Evolutionary conservation across 2,113 vertebrate species (phyloP).

Genomic region (Copsychus sechellarum): DNA sequence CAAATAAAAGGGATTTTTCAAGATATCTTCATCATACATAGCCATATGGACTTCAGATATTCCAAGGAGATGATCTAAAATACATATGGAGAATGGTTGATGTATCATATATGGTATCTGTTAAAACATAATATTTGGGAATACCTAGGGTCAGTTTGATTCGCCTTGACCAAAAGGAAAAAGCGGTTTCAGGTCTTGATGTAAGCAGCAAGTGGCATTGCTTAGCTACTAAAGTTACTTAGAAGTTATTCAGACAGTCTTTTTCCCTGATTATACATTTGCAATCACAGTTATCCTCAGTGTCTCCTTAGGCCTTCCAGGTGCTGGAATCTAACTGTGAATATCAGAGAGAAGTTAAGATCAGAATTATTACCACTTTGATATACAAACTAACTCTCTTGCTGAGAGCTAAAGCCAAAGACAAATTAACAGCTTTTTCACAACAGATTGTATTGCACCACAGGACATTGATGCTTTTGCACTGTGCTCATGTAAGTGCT

Average conservation of each 20-base stretch:
- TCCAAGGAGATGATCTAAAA: constrained; percentile 52
- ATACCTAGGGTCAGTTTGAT: neutral
- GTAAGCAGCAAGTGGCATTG: neutral
- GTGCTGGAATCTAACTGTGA: neutral
- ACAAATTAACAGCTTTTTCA: neutral
- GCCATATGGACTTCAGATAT: constrained; percentile 87
- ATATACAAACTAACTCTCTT: neutral
- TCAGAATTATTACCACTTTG: neutral
- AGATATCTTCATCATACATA: constrained; percentile 96
- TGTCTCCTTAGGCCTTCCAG: neutral
- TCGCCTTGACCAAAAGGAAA: neutral
- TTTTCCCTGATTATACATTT: neutral
- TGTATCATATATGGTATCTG: neutral
- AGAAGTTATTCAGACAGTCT: neutral
- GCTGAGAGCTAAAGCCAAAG: neutral
- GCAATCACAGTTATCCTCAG: neutral
- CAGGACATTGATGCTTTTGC: neutral
- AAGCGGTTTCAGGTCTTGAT: neutral
- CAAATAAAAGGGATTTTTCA: constrained; percentile 94
- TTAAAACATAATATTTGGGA: neutral
- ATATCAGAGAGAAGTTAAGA: neutral
- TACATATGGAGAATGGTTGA: neutral
- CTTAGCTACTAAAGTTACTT: neutral
- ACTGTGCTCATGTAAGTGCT: neutral
- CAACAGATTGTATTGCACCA: neutral